Conservation (phyloP, 1,140 invertebrate species). For the Dryas iulia region DNA sequence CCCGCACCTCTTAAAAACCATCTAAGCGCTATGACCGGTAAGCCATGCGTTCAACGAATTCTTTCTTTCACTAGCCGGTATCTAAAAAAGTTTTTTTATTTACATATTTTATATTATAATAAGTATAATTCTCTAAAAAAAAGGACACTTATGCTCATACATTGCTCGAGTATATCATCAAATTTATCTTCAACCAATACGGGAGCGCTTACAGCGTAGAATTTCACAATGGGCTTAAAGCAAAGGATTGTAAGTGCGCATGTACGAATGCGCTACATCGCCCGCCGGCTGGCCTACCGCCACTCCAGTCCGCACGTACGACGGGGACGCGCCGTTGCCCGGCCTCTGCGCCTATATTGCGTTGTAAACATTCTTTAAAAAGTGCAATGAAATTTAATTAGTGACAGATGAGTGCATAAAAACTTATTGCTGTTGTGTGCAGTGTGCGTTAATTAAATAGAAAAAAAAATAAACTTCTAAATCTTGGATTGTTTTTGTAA, state of each 20-base stretch:
- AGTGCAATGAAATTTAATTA: slow-evolving; percentile 19
- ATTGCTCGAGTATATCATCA: slow-evolving; percentile 36
- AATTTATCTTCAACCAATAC: slow-evolving; percentile 63
- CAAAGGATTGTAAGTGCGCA: slow-evolving; percentile 65
- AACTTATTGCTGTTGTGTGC: slow-evolving; percentile 2
- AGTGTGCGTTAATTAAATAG: slow-evolving; percentile 10
- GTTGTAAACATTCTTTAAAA: slow-evolving; percentile 34
- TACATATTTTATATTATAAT: no score
- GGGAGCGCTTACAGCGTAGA: slow-evolving; percentile 59
- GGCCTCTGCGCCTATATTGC: slow-evolving; percentile 19
- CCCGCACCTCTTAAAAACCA: no score
- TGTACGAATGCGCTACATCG: slow-evolving; percentile 50
- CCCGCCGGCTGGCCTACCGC: slow-evolving; percentile 40
- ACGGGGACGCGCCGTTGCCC: slow-evolving; percentile 38
- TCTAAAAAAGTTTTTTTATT: no score
- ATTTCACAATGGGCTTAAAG: slow-evolving; percentile 61
- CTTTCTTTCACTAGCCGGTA: no score
- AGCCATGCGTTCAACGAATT: no score
- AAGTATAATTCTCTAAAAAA: no score
- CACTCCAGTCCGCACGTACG: slow-evolving; percentile 53
- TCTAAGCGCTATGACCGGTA: no score
- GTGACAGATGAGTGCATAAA: slow-evolving; percentile 30
- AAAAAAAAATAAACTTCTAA: background rate
- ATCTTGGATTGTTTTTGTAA: background rate
- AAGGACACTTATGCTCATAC: background rate